These are phyloP conservation scores for Neopipo cinnamomea DNA, from an alignment of 2,113 vertebrate genomes.

Conservation along the genomic window DNA sequence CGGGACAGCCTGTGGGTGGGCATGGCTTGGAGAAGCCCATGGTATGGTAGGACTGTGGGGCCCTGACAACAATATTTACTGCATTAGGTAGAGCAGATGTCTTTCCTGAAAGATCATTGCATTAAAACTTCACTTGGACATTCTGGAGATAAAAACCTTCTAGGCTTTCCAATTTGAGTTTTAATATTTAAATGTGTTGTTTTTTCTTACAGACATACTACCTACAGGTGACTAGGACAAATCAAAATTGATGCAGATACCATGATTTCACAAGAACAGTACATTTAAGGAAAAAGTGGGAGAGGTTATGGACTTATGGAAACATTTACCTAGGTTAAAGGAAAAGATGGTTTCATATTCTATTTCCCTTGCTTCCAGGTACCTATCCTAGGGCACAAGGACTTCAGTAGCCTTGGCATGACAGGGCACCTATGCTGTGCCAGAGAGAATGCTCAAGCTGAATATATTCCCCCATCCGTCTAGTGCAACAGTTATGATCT, in stretches of 20 bases:
- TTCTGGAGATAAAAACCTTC: neutral
- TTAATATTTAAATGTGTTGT: neutral
- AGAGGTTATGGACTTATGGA: neutral
- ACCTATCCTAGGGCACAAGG: neutral
- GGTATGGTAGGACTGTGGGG: neutral
- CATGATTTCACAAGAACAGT: neutral
- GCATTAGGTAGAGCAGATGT: neutral
- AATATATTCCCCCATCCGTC: neutral
- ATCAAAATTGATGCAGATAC: neutral
- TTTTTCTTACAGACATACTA: neutral
- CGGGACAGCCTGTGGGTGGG: neutral
- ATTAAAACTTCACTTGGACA: neutral
- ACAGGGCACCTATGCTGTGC: fast-evolving
- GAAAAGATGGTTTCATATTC: neutral
- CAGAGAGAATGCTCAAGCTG: neutral
- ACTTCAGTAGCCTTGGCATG: neutral
- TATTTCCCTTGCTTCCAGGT: neutral
- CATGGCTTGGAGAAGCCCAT: too few species aligned
- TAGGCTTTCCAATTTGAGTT: neutral
- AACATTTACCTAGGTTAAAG: neutral
- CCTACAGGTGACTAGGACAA: neutral
- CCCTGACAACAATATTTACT: neutral
- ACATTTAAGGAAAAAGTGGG: neutral
- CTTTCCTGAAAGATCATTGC: neutral
- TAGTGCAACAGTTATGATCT: neutral